A percentile compares a stretch with the other conserved stretches of the same genome.
These are phyloP conservation scores for Picathartes gymnocephalus DNA, from an alignment of 2,113 vertebrate genomes.

Conservation along the genomic window DNA sequence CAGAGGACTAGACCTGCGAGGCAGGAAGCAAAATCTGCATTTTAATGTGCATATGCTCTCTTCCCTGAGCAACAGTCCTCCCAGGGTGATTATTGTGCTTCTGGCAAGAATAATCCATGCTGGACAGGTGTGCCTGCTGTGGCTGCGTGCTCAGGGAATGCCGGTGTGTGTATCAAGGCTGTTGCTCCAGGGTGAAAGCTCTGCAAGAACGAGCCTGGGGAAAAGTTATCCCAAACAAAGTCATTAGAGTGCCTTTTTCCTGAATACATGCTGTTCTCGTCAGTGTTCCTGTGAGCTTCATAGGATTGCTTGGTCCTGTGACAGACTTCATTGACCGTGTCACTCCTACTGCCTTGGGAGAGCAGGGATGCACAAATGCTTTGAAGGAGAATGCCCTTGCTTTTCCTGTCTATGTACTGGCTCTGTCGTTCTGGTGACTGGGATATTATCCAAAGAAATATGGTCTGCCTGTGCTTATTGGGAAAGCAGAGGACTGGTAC, in stretches of 20 bases:
- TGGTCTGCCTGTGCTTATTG: background rate
- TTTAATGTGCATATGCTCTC: constrained; percentile 1
- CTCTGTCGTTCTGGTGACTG: background rate
- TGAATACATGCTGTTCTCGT: background rate
- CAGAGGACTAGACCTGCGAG: background rate
- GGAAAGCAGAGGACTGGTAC: background rate
- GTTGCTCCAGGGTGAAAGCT: background rate
- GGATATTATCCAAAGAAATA: background rate
- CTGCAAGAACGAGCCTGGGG: background rate
- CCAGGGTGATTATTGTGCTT: constrained; percentile 24
- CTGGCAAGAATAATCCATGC: background rate
- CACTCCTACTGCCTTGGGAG: background rate
- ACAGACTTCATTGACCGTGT: rapidly evolving
- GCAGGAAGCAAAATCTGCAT: background rate
- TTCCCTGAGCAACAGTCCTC: background rate
- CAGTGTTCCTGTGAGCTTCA: background rate
- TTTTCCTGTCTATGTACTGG: background rate
- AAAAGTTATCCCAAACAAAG: background rate
- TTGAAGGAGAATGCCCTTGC: background rate
- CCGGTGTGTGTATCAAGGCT: rapidly evolving
- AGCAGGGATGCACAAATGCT: rapidly evolving
- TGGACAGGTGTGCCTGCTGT: background rate
- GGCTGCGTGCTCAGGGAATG: rapidly evolving
- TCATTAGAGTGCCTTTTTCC: background rate
- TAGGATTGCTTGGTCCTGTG: background rate